Evolutionary conservation across 2,888 invertebrate genomes (phyloP).

Genomic region (Lymantria dispar): DNA sequence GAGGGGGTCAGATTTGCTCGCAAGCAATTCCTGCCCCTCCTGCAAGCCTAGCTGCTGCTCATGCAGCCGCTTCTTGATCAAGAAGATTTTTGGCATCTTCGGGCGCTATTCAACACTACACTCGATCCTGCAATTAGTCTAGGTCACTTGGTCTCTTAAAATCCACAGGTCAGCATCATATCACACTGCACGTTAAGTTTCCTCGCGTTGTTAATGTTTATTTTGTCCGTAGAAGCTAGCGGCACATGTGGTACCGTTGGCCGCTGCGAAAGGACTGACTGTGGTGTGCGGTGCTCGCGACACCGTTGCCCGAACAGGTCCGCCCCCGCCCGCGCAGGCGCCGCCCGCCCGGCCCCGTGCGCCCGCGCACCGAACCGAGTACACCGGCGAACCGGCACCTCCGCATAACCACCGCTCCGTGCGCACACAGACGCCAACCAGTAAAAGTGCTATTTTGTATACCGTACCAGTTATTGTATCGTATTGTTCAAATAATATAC

Average conservation of each 20-base stretch:
- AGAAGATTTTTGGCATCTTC: slow-evolving; percentile 95
- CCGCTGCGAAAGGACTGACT: slow-evolving; percentile 79
- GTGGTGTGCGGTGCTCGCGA: slow-evolving; percentile 73
- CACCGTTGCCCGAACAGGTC: slow-evolving; percentile 80
- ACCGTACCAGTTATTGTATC: slow-evolving; percentile 40
- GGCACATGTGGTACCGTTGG: slow-evolving; percentile 80
- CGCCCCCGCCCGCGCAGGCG: slow-evolving; percentile 70
- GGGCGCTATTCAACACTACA: slow-evolving; percentile 65
- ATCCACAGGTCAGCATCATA: slow-evolving; percentile 74
- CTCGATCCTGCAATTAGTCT: slow-evolving; percentile 68
- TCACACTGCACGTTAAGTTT: slow-evolving; percentile 75
- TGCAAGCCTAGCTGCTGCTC: slow-evolving; percentile 93
- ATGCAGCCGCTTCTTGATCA: slow-evolving; percentile 94
- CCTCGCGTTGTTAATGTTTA: slow-evolving; percentile 72
- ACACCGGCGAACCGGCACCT: slow-evolving; percentile 32
- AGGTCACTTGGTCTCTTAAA: slow-evolving; percentile 69
- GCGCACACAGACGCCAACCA: slow-evolving; percentile 63
- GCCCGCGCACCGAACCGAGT: slow-evolving; percentile 47
- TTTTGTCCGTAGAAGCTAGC: slow-evolving; percentile 70
- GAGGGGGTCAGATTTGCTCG: slow-evolving; percentile 84
- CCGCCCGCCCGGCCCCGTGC: slow-evolving; percentile 54
- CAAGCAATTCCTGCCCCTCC: slow-evolving; percentile 90
- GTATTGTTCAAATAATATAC: slow-evolving; percentile 40
- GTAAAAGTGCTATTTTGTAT: slow-evolving; percentile 75
- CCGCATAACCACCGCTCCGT: slow-evolving; percentile 37